Base-by-base conservation (phyloP, 2,888 invertebrate genomes). In the Drosophila aldrichi region DNA sequence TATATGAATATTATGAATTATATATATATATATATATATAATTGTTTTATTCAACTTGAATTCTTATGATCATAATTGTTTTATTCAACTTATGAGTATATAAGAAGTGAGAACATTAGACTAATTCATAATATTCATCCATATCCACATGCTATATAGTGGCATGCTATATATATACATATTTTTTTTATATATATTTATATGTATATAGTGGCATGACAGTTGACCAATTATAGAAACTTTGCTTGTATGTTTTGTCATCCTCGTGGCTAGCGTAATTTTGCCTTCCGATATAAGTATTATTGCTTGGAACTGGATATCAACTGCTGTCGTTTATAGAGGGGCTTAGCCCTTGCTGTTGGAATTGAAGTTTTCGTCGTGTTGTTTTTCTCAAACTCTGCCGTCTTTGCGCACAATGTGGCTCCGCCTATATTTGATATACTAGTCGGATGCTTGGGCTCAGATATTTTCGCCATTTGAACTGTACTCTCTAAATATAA, bases 361-460 rank as follows among this genome's bases (percentile, higher is more conserved):
- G 58, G 18, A 29, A 40, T 52, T 12, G 14, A 8, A 49, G 55
- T 41, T 25, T 36, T 48, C 1, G 7, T 40, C 6, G 43, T 12
- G 18, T 40, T 10, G 22, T 40, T 93, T n/a, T 20, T 52, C 83
- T 95, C 95, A 81, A 95, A 95, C 85, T 95, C 95, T 0, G 95
- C 95, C 1, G 95, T 95, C 91, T 95, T 95, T 3, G 95, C 95
- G 75, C 94, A 93, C 73, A 95, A 90, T 25, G 95, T 95, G 25
- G 95, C 95, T 56, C 95, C 95, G 6, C 95, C 95, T 76, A 95
- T 95, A 81, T 94, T 95, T 0, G 95, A 94, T 82, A 95, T 95
- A 86, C 95, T 95, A 1, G 95, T 94, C 25, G 94, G 93, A 61
- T 92, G 89, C 76, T 92, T 93, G 9, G 93, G 93, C 67, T 94